Conservation (phyloP, 2,888 invertebrate species). For the Frankliniella fusca region DNA sequence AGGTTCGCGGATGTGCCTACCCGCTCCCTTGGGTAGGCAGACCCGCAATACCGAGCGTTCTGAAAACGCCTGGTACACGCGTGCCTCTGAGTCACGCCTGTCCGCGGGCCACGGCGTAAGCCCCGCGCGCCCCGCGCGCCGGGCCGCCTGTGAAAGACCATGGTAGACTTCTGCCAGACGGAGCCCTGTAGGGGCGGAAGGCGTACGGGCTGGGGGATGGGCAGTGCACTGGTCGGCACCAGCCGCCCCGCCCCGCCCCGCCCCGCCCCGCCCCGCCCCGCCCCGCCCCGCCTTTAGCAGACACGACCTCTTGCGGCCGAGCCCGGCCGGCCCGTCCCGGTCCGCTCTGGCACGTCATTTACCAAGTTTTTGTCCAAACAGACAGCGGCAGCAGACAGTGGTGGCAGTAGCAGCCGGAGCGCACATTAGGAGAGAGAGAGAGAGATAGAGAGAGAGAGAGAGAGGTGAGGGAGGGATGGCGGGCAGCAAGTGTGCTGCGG, state of each 20-base stretch:
- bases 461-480: not conserved
- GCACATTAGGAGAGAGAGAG: not conserved
- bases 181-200: no score
- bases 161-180: not conserved
- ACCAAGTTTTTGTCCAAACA: slow-evolving; percentile 22
- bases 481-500: not conserved
- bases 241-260: no score
- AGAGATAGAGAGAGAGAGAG: not conserved
- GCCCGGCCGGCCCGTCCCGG: not conserved
- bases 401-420: not conserved
- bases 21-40: no score
- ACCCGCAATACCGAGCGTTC: no score
- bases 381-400: not conserved
- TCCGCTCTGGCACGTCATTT: not conserved
- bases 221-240: not conserved
- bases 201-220: no score
- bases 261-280: no score
- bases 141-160: not conserved
- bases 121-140: no score
- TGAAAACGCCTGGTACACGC: no score
- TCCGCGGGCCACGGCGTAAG: no score
- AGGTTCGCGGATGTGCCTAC: no score
- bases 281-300: not conserved
- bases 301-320: not conserved
- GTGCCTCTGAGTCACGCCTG: no score